These are phyloP conservation scores for Alsophila aescularia DNA, from an alignment of 2,888 invertebrate species.

Conservation along the genomic window DNA sequence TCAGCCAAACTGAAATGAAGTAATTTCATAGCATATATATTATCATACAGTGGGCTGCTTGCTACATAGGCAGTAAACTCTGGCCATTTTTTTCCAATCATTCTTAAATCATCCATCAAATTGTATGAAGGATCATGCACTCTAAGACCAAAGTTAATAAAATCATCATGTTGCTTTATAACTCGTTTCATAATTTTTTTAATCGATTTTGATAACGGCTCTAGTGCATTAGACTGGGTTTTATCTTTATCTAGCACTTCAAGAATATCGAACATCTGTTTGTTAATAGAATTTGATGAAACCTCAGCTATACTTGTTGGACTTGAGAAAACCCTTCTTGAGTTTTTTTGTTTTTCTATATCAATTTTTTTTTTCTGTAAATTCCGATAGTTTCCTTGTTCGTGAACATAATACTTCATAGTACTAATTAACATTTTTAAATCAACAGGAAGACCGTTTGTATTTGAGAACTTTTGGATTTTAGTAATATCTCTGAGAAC, in stretches of 20 bases:
- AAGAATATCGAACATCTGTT: conserved; percentile 51
- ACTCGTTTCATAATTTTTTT: conserved; percentile 56
- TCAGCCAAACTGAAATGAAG: conserved; percentile 53
- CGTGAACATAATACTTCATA: conserved; percentile 57
- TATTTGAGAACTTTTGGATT: conserved; percentile 49
- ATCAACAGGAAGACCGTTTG: conserved; percentile 45
- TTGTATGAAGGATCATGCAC: conserved; percentile 49
- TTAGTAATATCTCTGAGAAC: conserved; percentile 54
- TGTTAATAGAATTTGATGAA: conserved; percentile 31
- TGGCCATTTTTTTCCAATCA: conserved; percentile 56
- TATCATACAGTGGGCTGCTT: conserved; percentile 43
- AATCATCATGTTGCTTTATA: conserved; percentile 50
- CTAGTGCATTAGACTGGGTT: conserved; percentile 45
- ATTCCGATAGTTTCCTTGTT: conserved; percentile 36
- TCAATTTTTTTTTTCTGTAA: conserved; percentile 18
- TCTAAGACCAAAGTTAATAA: conserved; percentile 35
- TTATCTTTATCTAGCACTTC: conserved; percentile 49
- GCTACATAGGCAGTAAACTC: conserved; percentile 41
- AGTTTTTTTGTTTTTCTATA: conserved; percentile 11
- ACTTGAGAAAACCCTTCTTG: conserved; percentile 8
- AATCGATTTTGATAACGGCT: conserved; percentile 43
- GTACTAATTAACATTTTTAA: conserved; percentile 51
- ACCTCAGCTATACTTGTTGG: background rate
- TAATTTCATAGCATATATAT: conserved; percentile 56
- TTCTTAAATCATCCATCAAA: conserved; percentile 49